Evolutionary conservation across 2,888 invertebrate genomes (phyloP), one percentile per base, ranked within the genome.

Genomic region (Mesorhabditis spiculigera): DNA sequence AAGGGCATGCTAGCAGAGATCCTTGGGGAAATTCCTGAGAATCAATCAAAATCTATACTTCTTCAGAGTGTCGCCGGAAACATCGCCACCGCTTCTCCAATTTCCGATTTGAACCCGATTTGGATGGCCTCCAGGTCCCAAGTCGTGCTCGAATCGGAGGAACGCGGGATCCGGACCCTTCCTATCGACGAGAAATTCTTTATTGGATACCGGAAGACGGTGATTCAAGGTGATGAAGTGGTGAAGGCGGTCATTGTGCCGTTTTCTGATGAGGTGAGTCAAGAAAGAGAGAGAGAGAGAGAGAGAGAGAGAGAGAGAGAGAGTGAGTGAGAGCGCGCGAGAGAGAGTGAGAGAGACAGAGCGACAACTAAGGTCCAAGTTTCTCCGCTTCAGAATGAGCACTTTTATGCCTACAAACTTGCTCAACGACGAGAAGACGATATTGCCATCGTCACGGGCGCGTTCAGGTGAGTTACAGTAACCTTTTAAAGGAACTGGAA

Each of bases 21-120:
- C 28, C 28, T 28, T 28, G 28, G 3, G 28, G 28, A 28, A 28
- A 28, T 28, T n/a, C n/a, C n/a, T n/a, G n/a, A n/a, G n/a, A n/a
- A n/a, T n/a, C n/a, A n/a, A n/a, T n/a, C n/a, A n/a, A n/a, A n/a
- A n/a, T n/a, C n/a, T n/a, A 8, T 13, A 28, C 28, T 62, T n/a
- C 42, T 13, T 64, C 45, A 90, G 90, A 91, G 93, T 13, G 88
- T 96, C 44, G 94, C 92, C 45, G 95, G 96, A 43, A 95, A 96
- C 87, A 92, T 96, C 75, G 91, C 95, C 89, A 95, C 95, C 0
- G 93, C 93, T 16, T 95, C 95, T 87, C 95, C 96, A 0, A 95
- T 96, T 86, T 95, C 95, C 0, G 96, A 97, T 88, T 89, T 96
- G 84, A 94, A 94, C 87, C 95, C 95, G 0, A 91, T 96, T 78